Evolutionary conservation across 2,113 vertebrate species (phyloP).

Genomic region (Coracopsis vasa): DNA sequence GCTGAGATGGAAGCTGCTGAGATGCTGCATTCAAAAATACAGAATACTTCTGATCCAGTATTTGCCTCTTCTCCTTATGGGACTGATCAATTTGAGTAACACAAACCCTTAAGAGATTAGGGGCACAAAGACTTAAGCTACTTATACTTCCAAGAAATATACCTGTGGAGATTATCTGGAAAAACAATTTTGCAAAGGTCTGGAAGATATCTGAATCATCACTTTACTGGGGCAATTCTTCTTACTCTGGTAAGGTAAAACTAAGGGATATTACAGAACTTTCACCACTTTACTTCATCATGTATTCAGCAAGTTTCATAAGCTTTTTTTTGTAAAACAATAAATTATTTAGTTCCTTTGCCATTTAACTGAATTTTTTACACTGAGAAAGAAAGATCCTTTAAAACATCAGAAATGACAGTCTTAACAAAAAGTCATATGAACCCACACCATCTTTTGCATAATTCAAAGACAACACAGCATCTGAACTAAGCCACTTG

Average conservation of each 20-base stretch:
- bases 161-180: neutral
- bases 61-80: neutral
- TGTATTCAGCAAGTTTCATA: neutral
- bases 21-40: neutral
- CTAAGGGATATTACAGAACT: neutral
- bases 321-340: neutral
- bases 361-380: neutral
- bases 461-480: neutral
- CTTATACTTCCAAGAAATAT: neutral
- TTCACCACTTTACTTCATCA: neutral
- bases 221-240: neutral
- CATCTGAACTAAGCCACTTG: neutral
- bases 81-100: neutral
- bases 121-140: neutral
- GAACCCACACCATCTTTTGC: neutral
- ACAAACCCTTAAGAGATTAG: rapidly evolving
- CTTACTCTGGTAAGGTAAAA: neutral
- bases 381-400: neutral
- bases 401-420: neutral
- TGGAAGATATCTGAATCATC: neutral
- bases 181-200: neutral
- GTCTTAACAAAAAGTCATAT: neutral
- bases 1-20: neutral
- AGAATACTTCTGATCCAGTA: neutral
- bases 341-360: neutral